Evolutionary conservation across 2,797 vertebrate species (phyloP), one percentile per base, ranked within the genome.

Genomic region (Graptemys geographica): DNA sequence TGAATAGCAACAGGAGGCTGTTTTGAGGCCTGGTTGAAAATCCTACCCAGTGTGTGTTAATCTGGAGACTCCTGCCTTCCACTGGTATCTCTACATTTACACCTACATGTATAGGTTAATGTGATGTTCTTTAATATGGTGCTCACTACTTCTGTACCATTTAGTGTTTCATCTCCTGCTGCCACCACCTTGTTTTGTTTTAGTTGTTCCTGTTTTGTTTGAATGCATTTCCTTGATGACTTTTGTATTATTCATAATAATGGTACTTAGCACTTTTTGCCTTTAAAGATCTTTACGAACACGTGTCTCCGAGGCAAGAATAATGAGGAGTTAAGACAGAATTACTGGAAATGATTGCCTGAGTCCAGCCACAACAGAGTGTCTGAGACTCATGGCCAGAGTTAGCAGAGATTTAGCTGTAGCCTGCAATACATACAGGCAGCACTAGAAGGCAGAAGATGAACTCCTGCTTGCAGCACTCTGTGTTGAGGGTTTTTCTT

Each of bases 191-290:
- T 95, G 78, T 91, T 96, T 91, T 87, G 81, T 87, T 94, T 82
- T 92, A 91, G 65, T 92, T 96, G 92, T 96, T 95, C 92, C 84
- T 23, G 53, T 87, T 96, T 92, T 88, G 49, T 90, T 95, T 47
- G 76, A 91, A 84, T 92, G 74, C 83, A 81, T 44, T 94, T 96
- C 74, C 95, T 97, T 95, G 87, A 94, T 94, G 94, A 74, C 94
- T 92, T 96, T 88, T 96, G 94, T 93, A 93, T 96, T 97, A 95
- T 97, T 96, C 92, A 95, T 94, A 92, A 85, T 90, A 95, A 86
- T 93, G 33, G 49, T 84, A 41, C 55, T 95, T 96, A 94, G 69
- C 87, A 92, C 90, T 94, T 83, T 95, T 94, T 90, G 89, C 79
- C 90, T 91, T 94, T 87, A 96, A 95, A 96, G 90, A 87, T 94